Percentiles rank a stretch among this genome's conserved stretches.
These are phyloP conservation scores for Barbus barbus DNA, from an alignment of 2,113 vertebrate genomes.

Conservation along the genomic window DNA sequence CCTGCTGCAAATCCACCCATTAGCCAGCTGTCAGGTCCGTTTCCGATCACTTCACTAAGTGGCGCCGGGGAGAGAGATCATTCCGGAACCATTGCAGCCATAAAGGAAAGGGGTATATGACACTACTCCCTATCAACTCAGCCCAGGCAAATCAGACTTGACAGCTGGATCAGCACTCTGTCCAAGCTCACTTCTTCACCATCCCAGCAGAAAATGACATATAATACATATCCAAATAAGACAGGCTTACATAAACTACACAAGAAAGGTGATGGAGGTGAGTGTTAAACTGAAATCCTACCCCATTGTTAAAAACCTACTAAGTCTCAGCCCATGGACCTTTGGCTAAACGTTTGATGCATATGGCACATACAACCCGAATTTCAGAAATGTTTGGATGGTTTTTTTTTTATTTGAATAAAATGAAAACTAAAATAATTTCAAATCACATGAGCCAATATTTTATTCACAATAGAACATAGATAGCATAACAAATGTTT, in stretches of 20 bases:
- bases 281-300: neutral
- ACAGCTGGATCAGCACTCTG: slow-evolving; percentile 60
- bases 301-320: neutral
- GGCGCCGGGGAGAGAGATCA: slow-evolving; percentile 58
- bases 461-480: too few relatives aligned
- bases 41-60: slow-evolving; percentile 65
- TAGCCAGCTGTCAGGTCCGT: slow-evolving; percentile 62
- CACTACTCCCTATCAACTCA: slow-evolving; percentile 53
- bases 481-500: too few relatives aligned
- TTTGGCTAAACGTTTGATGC: too few relatives aligned
- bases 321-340: too few relatives aligned
- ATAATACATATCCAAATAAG: slow-evolving; percentile 2
- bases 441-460: too few relatives aligned
- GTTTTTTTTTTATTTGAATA: too few relatives aligned
- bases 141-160: slow-evolving; percentile 59
- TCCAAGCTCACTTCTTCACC: slow-evolving; percentile 52
- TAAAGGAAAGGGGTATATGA: slow-evolving; percentile 41
- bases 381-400: too few relatives aligned
- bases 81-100: slow-evolving; percentile 46
- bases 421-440: too few relatives aligned
- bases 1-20: slow-evolving; percentile 56
- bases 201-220: slow-evolving; percentile 1
- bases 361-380: neutral
- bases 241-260: neutral
- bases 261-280: neutral